A percentile compares a stretch with the other conserved stretches of the same genome.
These are phyloP conservation scores for Lepidochrysops patricia DNA, from an alignment of 2,888 invertebrate species.

Conservation along the genomic window DNA sequence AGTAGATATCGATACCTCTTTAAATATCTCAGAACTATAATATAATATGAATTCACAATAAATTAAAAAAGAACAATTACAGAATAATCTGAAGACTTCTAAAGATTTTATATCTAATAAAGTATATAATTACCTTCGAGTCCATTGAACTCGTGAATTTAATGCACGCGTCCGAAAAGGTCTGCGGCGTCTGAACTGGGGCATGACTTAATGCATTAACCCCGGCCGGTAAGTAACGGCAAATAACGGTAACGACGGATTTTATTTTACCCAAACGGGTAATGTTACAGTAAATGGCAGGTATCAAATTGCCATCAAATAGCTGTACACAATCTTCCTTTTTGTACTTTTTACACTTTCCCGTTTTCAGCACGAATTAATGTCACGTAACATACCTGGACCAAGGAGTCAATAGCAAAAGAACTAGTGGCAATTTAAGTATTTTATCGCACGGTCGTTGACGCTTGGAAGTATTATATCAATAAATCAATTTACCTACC, in stretches of 20 bases:
- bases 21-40: too few relatives aligned
- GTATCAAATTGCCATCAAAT: background rate
- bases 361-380: background rate
- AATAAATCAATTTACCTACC: too few relatives aligned
- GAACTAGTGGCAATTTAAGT: too few relatives aligned
- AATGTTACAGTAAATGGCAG: constrained; percentile 2
- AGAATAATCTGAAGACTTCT: background rate
- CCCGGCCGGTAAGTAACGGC: background rate
- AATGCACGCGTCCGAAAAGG: constrained; percentile 7
- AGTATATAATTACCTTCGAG: background rate
- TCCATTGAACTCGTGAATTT: constrained; percentile 8
- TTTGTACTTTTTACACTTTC: background rate
- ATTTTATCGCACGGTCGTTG: too few relatives aligned
- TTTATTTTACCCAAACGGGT: constrained; percentile 9
- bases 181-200: constrained; percentile 2
- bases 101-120: background rate
- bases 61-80: too few relatives aligned
- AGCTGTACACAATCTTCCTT: background rate
- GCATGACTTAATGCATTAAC: constrained; percentile 12
- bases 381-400: too few relatives aligned
- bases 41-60: too few relatives aligned
- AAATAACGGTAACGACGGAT: constrained; percentile 9
- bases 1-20: too few relatives aligned
- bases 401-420: too few relatives aligned
- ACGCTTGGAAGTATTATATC: too few relatives aligned